Percentiles rank a stretch among this genome's conserved stretches.
Evolutionary conservation across 2,888 invertebrate species (phyloP).

Genomic region (Chrysolina oricalcia): DNA sequence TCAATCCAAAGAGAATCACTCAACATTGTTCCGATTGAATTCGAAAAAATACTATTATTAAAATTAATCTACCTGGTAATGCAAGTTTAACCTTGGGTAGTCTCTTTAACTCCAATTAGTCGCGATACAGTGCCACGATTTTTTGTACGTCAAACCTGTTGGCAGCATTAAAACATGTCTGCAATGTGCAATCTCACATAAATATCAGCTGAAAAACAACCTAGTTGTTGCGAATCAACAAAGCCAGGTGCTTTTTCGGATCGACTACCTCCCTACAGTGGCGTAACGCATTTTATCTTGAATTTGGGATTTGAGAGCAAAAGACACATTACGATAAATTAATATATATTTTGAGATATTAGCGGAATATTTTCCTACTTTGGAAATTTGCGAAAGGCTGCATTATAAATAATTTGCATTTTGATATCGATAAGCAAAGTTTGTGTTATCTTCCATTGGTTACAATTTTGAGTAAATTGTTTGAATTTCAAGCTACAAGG

Average conservation of each 20-base stretch:
- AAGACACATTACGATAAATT: too few relatives aligned
- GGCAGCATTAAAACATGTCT: conserved; percentile 9
- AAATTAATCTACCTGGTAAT: not conserved
- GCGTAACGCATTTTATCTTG: not conserved
- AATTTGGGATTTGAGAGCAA: too few relatives aligned
- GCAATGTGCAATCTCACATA: conserved; percentile 18
- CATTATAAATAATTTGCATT: too few relatives aligned
- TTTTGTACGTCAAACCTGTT: conserved; percentile 7
- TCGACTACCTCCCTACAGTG: not conserved
- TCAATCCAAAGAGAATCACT: not conserved
- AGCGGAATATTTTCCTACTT: too few relatives aligned
- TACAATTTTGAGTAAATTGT: too few relatives aligned
- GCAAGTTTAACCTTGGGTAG: conserved; percentile 13
- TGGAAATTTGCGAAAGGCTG: too few relatives aligned
- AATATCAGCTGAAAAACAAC: conserved; percentile 19
- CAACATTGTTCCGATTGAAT: not conserved
- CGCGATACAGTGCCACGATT: not conserved
- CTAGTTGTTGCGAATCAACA: conserved; percentile 5
- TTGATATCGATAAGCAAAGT: too few relatives aligned
- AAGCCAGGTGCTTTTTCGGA: conserved; percentile 9
- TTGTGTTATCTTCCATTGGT: too few relatives aligned
- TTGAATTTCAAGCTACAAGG: too few relatives aligned
- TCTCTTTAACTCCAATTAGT: conserved; percentile 19
- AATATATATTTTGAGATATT: too few relatives aligned
- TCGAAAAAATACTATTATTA: conserved; percentile 4